phyloP scores from a whole-genome alignment of 2,888 invertebrate genomes.

The Phaedon cochleariae region DNA sequence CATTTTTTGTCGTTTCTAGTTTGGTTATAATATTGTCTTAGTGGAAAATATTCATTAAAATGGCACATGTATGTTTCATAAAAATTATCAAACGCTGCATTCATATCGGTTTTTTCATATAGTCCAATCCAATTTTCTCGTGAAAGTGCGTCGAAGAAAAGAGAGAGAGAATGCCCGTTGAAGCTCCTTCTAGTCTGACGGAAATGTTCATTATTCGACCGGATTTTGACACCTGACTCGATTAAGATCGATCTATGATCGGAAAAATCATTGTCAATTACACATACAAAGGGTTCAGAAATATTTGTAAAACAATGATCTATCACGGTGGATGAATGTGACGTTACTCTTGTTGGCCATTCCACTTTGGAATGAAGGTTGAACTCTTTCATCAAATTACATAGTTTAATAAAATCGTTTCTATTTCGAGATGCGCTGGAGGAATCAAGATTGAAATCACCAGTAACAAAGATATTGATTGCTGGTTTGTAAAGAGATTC shows the following conservation, averaged over 20 bases:
- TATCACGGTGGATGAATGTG: constrained; percentile 4
- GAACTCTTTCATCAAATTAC: neutral
- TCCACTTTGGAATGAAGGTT: neutral
- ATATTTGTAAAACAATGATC: constrained; percentile 1
- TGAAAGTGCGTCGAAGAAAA: neutral
- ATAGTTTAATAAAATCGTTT: neutral
- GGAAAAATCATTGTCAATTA: neutral
- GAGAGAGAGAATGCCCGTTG: neutral
- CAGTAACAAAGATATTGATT: constrained; percentile 5
- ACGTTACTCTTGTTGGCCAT: neutral
- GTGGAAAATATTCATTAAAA: neutral
- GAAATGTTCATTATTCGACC: neutral
- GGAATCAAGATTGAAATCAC: constrained; percentile 14
- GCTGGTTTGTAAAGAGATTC: constrained; percentile 8
- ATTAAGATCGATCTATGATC: neutral
- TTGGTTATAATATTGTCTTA: neutral
- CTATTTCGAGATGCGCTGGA: neutral
- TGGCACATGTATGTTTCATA: no score
- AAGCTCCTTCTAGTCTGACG: neutral
- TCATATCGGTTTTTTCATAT: neutral
- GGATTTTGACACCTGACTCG: neutral
- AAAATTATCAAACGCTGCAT: no score
- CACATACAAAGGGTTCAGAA: neutral
- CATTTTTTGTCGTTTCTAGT: neutral
- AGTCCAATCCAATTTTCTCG: neutral